Base-by-base conservation (phyloP, 2,797 vertebrate genomes). In the Parauchenoglanis ngamensis region DNA sequence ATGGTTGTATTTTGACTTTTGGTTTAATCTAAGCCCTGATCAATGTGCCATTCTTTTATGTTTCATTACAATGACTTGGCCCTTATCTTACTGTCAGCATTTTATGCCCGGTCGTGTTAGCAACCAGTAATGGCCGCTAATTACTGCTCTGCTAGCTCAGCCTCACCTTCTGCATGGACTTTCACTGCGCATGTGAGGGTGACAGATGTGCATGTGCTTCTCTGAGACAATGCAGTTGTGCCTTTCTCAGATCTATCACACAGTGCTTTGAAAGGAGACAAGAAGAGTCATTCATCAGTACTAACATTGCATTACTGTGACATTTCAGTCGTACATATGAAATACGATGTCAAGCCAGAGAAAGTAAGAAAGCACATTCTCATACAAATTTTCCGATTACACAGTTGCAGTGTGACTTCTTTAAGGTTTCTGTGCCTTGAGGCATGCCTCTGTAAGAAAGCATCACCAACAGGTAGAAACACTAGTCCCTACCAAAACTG, bases 161-260 rank as follows among this genome's bases (percentile, higher is more conserved):
- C 84, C 76, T 82, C 73, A 70, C 72, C 77, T 78, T 67, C 59
- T 68, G 89, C 77, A 83, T 77, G 65, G 91, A 87, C 63, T 85
- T 89, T 85, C 92, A 84, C 88, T 92, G 89, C n/a, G 91, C 92
- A 87, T 84, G 91, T 91, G 90, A 94, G 91, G 93, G 93, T 91
- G 90, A 90, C 89, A 88, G 89, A 91, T 90, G 77, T 82, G 75
- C 92, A 94, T 93, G 93, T 92, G 81, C 68, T 90, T 91, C n/a
- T 65, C 84, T 85, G 67, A 85, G 87, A 87, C 91, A 35, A 63
- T 94, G 92, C 91, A 87, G 91, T 90, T 91, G 92, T 94, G 94
- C 94, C 93, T 94, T 83, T 54, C 90, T 92, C 92, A 88, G 83
- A 92, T 94, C 91, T 93, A 92, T 92, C 68, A 90, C 95, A 95